Percentiles rank a stretch among this genome's conserved stretches.
These are phyloP conservation scores for Acronicta alni DNA, from an alignment of 2,888 invertebrate species.

Conservation along the genomic window DNA sequence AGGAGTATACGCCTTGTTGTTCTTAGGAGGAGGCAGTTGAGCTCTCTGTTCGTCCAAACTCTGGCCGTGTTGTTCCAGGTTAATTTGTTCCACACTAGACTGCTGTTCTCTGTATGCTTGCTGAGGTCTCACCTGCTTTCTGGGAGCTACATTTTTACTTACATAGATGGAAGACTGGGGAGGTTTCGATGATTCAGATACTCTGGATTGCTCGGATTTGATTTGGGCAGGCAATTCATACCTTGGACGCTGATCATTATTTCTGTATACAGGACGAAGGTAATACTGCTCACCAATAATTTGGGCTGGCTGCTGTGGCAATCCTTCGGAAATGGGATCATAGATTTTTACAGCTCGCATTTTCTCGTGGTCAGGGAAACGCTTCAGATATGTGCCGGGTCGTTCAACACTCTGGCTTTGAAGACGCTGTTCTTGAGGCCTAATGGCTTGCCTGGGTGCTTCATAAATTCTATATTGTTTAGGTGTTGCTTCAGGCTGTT, in stretches of 20 bases:
- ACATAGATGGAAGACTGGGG: constrained; percentile 84
- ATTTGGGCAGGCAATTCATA: constrained; percentile 70
- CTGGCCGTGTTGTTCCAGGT: constrained; percentile 73
- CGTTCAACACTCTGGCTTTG: constrained; percentile 74
- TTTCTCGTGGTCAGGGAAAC: constrained; percentile 81
- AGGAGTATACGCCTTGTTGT: constrained; percentile 86
- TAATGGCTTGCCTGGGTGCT: constrained; percentile 71
- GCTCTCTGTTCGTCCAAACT: constrained; percentile 79
- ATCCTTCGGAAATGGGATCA: constrained; percentile 72
- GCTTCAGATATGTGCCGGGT: constrained; percentile 81
- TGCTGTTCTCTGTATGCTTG: constrained; percentile 63
- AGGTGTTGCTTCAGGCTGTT: constrained; percentile 78
- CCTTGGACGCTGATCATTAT: constrained; percentile 76
- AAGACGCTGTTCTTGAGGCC: constrained; percentile 75
- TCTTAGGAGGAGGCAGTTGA: constrained; percentile 85
- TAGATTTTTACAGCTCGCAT: constrained; percentile 77
- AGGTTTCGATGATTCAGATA: constrained; percentile 73
- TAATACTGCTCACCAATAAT: constrained; percentile 78
- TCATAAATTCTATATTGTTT: constrained; percentile 82
- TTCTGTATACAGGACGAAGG: constrained; percentile 76
- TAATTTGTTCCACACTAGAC: constrained; percentile 63
- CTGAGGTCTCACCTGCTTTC: constrained; percentile 71
- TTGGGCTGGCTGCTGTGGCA: constrained; percentile 72
- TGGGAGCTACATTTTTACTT: constrained; percentile 78
- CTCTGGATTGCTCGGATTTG: constrained; percentile 70